These are phyloP conservation scores for Amazona vittata DNA, from an alignment of 2,113 vertebrate genomes.

Conservation along the genomic window DNA sequence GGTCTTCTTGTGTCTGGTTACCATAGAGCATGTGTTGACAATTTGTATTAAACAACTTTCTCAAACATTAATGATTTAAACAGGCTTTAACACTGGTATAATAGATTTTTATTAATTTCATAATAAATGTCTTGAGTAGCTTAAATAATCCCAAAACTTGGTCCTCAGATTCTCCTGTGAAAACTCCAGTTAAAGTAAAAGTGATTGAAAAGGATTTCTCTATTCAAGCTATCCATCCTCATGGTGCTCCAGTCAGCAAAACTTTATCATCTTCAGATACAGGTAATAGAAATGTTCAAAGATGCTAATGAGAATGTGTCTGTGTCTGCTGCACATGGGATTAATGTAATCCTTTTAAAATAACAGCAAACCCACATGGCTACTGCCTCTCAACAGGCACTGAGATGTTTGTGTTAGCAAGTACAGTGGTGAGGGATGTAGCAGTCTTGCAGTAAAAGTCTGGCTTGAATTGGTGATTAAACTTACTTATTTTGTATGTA, in stretches of 20 bases:
- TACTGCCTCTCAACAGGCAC: slow-evolving; percentile 10
- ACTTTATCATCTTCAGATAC: slow-evolving; percentile 95
- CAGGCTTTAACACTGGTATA: background rate
- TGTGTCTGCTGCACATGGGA: background rate
- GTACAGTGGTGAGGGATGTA: background rate
- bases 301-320: background rate
- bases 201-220: slow-evolving; percentile 86
- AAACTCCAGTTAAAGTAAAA: slow-evolving; percentile 79
- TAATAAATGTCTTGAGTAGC: background rate
- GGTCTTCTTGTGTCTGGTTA: background rate
- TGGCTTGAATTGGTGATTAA: background rate
- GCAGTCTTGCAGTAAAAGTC: background rate
- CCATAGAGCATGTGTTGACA: background rate
- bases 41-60: background rate
- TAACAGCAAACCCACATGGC: background rate
- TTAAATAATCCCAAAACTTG: slow-evolving; percentile 19
- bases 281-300: slow-evolving; percentile 62
- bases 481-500: background rate
- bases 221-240: slow-evolving; percentile 76
- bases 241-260: slow-evolving; percentile 86
- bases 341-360: slow-evolving; percentile 7
- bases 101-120: background rate
- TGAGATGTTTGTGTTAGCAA: background rate
- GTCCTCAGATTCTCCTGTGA: slow-evolving; percentile 81
- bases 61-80: background rate